phyloP scores from a whole-genome alignment of 1,140 invertebrate species.

The Agrypnia vestita region DNA sequence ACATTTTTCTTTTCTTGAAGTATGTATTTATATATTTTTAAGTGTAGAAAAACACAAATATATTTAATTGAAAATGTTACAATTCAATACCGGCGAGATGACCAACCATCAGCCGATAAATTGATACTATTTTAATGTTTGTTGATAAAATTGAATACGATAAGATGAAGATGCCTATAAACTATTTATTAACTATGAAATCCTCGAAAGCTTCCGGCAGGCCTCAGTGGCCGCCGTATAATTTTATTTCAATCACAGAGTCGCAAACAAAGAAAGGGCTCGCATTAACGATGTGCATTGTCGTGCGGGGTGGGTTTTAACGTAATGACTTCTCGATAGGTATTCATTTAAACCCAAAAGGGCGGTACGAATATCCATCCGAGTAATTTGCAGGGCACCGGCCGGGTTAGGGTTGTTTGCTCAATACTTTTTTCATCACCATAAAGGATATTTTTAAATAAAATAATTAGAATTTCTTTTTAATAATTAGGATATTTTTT shows the following conservation, averaged over 20 bases:
- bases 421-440: neutral
- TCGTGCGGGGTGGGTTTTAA: constrained; percentile 43
- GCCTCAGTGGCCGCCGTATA: constrained; percentile 42
- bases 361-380: constrained; percentile 39
- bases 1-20: too few species aligned
- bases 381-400: constrained; percentile 30
- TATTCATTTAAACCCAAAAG: constrained; percentile 38
- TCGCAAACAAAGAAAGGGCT: constrained; percentile 38
- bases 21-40: too few species aligned
- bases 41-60: too few species aligned
- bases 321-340: constrained; percentile 52
- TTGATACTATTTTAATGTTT: too few species aligned
- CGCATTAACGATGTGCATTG: constrained; percentile 10
- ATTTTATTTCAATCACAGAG: constrained; percentile 53
- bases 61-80: too few species aligned
- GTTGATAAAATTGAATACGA: too few species aligned
- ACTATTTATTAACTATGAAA: too few species aligned
- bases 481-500: too few species aligned
- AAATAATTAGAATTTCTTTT: too few species aligned
- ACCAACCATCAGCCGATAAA: too few species aligned
- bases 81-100: too few species aligned
- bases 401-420: neutral
- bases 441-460: neutral
- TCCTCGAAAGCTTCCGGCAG: neutral
- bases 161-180: too few species aligned